Evolutionary conservation across 2,888 invertebrate genomes (phyloP).

Genomic region (Drosophila recens): DNA sequence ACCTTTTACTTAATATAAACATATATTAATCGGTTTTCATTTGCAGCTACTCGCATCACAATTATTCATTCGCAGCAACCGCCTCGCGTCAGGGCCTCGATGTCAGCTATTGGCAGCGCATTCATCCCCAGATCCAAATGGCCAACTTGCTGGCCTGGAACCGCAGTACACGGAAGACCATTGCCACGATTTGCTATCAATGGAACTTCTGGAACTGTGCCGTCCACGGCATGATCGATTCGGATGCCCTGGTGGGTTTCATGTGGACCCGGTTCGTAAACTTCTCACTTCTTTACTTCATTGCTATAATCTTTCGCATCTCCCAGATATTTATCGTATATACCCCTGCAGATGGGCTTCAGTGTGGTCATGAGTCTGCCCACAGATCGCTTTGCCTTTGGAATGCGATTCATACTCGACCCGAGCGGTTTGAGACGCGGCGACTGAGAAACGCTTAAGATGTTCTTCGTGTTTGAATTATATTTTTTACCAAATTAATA

Average conservation of each 20-base stretch:
- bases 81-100: slow-evolving; percentile 82
- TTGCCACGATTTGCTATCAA: slow-evolving; percentile 84
- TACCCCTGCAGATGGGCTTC: slow-evolving; percentile 81
- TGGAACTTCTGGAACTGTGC: slow-evolving; percentile 82
- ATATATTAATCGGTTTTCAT: not conserved
- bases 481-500: slow-evolving; percentile 50
- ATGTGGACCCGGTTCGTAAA: slow-evolving; percentile 80
- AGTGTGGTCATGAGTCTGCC: slow-evolving; percentile 82
- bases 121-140: slow-evolving; percentile 83
- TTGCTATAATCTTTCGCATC: not conserved
- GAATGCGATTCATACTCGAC: slow-evolving; percentile 83
- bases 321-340: slow-evolving; percentile 72
- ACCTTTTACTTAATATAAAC: not conserved
- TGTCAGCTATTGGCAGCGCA: slow-evolving; percentile 84
- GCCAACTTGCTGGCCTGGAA: slow-evolving; percentile 82
- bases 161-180: slow-evolving; percentile 76
- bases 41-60: slow-evolving; percentile 77
- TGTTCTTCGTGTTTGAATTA: slow-evolving; percentile 34
- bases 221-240: slow-evolving; percentile 83
- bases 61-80: slow-evolving; percentile 80
- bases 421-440: slow-evolving; percentile 79
- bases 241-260: slow-evolving; percentile 84
- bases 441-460: slow-evolving; percentile 41
- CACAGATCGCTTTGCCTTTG: slow-evolving; percentile 83
- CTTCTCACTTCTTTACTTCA: not conserved